Conservation (phyloP, 2,113 vertebrate species). For the Hiodon tergisus region DNA sequence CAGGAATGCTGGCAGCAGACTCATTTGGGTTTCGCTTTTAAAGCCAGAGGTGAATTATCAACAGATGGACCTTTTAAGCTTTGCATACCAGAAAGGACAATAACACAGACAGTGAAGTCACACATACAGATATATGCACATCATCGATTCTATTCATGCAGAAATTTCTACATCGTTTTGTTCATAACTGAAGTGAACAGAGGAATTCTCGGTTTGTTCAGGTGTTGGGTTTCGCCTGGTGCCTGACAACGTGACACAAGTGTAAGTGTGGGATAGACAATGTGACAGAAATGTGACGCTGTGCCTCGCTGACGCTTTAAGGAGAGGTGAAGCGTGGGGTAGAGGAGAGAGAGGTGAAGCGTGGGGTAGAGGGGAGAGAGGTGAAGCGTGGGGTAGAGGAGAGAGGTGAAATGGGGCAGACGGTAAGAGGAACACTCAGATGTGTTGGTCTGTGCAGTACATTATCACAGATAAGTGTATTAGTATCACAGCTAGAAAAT, state of each 20-base stretch:
- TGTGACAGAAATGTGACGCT: no score
- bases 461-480: no score
- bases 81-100: slow-evolving; percentile 1
- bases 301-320: no score
- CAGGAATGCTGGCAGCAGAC: slow-evolving; percentile 12
- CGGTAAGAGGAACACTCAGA: neutral
- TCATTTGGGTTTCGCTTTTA: slow-evolving; percentile 14
- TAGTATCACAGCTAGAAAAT: no score
- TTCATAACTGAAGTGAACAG: no score
- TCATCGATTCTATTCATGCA: neutral
- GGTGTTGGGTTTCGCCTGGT: no score
- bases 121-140: neutral
- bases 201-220: no score
- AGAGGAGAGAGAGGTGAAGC: neutral
- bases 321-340: no score
- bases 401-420: neutral
- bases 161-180: neutral
- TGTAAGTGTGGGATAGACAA: no score
- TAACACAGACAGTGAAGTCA: neutral
- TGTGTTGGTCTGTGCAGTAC: no score
- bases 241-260: no score
- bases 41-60: slow-evolving; percentile 16
- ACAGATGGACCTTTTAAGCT: slow-evolving; percentile 8
- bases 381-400: neutral
- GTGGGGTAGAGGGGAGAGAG: no score